Conservation (phyloP, 2,888 invertebrate genomes). For the Eupeodes latifasciatus region DNA sequence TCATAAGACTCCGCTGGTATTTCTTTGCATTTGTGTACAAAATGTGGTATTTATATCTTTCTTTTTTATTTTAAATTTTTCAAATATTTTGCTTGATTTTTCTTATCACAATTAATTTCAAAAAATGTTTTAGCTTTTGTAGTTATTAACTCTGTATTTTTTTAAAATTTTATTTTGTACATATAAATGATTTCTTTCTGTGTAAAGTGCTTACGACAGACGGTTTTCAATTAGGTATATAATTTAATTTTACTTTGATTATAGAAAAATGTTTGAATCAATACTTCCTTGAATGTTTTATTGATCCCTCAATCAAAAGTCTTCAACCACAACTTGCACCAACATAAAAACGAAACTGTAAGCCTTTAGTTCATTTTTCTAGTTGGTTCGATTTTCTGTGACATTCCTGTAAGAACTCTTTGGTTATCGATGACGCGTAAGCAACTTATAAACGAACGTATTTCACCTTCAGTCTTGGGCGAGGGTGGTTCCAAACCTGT, state of each 20-base stretch:
- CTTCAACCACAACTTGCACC: neutral
- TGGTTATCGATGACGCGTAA: conserved; percentile 92
- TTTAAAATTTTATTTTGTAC: conserved; percentile 11
- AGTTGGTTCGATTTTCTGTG: conserved; percentile 90
- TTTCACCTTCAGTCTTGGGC: conserved; percentile 89
- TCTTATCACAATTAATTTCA: conserved; percentile 58
- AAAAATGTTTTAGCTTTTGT: conserved; percentile 76
- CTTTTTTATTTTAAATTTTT: conserved; percentile 8
- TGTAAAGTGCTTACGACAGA: neutral
- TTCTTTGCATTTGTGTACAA: conserved; percentile 68
- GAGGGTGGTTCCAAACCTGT: conserved; percentile 89
- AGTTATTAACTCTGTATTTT: conserved; percentile 12
- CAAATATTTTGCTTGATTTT: conserved; percentile 22
- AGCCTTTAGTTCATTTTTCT: conserved; percentile 80
- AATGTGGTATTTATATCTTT: conserved; percentile 40
- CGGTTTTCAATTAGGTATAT: neutral
- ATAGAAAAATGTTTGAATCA: neutral
- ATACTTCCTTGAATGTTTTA: neutral
- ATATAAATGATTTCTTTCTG: neutral
- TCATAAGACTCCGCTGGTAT: conserved; percentile 74
- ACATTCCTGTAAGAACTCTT: conserved; percentile 89
- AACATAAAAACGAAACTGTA: conserved; percentile 74
- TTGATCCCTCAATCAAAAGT: neutral
- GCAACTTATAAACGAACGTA: conserved; percentile 89
- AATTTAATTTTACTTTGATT: neutral